These are phyloP conservation scores for Menura novaehollandiae DNA, from an alignment of 2,113 vertebrate genomes.

Conservation along the genomic window DNA sequence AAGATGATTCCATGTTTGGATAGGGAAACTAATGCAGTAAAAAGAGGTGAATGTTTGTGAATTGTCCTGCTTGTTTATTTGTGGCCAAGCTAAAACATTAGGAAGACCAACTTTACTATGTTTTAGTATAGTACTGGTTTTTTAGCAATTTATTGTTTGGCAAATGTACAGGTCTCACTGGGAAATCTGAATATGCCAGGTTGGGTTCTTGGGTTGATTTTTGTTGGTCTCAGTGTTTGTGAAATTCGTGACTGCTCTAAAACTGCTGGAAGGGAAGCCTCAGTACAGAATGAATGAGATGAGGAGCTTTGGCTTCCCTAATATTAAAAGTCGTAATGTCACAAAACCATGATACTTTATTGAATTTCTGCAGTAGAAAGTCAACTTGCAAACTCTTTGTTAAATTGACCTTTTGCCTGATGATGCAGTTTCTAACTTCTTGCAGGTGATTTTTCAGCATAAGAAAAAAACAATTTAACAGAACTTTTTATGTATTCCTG, in stretches of 20 bases:
- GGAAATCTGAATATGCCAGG: background rate
- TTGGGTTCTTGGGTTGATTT: background rate
- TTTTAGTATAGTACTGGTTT: background rate
- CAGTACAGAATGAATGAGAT: background rate
- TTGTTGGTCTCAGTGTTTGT: background rate
- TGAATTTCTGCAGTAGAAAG: background rate
- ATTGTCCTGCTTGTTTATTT: background rate
- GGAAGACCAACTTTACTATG: background rate
- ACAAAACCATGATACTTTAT: rapidly evolving
- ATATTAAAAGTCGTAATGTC: background rate
- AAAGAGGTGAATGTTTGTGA: background rate
- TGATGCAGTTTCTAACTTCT: background rate
- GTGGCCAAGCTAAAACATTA: background rate
- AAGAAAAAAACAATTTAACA: background rate
- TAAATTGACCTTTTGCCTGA: background rate
- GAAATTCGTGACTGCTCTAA: background rate
- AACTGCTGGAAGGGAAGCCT: background rate
- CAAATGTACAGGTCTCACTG: background rate
- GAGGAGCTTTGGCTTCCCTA: background rate
- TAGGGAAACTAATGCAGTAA: background rate
- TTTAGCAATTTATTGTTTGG: background rate
- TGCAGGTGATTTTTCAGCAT: background rate
- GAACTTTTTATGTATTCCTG: background rate
- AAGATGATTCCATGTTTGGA: background rate
- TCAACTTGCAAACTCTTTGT: background rate